A percentile compares a stretch with the other conserved stretches of the same genome.
Conservation (phyloP, 1,140 invertebrate species). For the Adelges cooleyi region DNA sequence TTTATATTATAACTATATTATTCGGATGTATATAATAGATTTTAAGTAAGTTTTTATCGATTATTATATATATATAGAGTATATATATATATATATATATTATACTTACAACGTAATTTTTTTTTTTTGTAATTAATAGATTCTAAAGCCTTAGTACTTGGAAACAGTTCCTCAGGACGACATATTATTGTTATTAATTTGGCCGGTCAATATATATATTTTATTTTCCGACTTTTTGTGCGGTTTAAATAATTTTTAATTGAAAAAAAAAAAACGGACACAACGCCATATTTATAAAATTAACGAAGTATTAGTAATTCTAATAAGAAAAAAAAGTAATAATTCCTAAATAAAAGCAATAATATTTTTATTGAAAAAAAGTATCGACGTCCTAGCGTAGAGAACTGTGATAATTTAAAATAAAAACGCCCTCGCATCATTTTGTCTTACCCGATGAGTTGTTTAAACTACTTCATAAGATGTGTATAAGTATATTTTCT, state of each 20-base stretch:
- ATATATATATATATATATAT: background rate
- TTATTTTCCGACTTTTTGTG: background rate
- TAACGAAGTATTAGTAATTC: conserved; percentile 15
- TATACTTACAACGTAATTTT: background rate
- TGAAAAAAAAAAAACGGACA: background rate
- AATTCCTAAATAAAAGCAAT: conserved; percentile 20
- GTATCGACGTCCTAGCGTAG: background rate
- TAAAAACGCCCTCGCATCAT: too few relatives aligned
- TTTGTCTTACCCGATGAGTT: too few relatives aligned
- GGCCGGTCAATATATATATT: background rate
- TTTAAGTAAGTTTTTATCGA: too few relatives aligned
- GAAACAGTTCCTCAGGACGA: conserved; percentile 21
- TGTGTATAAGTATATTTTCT: too few relatives aligned
- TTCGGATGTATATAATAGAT: too few relatives aligned
- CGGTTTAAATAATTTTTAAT: background rate
- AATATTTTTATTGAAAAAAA: conserved; percentile 5
- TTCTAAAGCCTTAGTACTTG: conserved; percentile 12
- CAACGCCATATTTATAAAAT: conserved; percentile 10
- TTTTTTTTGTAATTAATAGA: background rate
- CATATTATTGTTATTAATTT: too few relatives aligned
- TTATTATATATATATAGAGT: background rate
- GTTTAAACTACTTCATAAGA: too few relatives aligned
- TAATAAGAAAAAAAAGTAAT: background rate
- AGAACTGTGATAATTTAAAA: background rate
- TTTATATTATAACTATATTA: too few relatives aligned